Percentiles rank a stretch among this genome's conserved stretches.
These are phyloP conservation scores for Parasteatoda lunata DNA, from an alignment of 2,888 invertebrate species.

Conservation along the genomic window DNA sequence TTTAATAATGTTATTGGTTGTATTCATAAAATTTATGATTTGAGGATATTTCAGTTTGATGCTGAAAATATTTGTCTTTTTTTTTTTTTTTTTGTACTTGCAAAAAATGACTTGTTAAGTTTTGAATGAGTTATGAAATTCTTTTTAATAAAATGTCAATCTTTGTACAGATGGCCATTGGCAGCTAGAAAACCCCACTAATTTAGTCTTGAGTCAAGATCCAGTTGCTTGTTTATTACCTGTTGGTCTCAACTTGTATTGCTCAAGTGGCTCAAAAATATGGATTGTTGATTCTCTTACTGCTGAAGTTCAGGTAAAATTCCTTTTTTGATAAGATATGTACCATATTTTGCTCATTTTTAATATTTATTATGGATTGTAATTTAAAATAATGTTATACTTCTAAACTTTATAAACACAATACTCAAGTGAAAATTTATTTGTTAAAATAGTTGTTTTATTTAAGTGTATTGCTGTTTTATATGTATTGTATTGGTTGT, in stretches of 20 bases:
- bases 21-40: background rate
- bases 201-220: constrained; percentile 80
- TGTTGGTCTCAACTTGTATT: constrained; percentile 88
- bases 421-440: background rate
- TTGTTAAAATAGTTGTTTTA: no score
- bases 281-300: constrained; percentile 75
- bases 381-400: background rate
- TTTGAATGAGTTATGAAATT: background rate
- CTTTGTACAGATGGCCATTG: constrained; percentile 78
- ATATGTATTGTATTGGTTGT: no score
- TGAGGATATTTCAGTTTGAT: background rate
- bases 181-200: constrained; percentile 84
- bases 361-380: background rate
- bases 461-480: no score
- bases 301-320: constrained; percentile 63
- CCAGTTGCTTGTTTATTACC: constrained; percentile 85
- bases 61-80: background rate
- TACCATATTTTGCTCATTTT: background rate
- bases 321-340: background rate
- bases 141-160: background rate
- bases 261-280: constrained; percentile 88
- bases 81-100: background rate
- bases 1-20: background rate
- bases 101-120: background rate
- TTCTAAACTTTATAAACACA: background rate